phyloP scores from a whole-genome alignment of 1,140 invertebrate species.

The Latrodectus geometricus region DNA sequence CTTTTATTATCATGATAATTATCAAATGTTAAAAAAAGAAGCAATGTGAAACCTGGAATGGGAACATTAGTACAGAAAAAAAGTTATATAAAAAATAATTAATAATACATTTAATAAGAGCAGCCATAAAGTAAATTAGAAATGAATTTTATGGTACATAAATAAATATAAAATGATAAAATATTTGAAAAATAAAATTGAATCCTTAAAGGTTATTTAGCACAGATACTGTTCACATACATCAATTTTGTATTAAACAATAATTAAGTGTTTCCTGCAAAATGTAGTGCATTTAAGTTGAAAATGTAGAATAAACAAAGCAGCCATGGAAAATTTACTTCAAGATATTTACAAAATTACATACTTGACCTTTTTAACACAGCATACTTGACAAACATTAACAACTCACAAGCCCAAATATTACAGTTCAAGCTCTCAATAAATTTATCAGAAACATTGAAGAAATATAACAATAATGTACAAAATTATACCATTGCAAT shows the following conservation, averaged over 20 bases:
- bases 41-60: no score
- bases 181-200: no score
- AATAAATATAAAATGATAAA: no score
- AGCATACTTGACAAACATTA: conserved; percentile 31
- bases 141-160: no score
- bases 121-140: no score
- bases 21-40: no score
- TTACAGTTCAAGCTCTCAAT: conserved; percentile 47
- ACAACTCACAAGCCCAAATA: conserved; percentile 35
- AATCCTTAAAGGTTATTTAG: background rate
- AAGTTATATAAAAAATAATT: no score
- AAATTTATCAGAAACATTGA: conserved; percentile 47
- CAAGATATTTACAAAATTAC: conserved; percentile 38
- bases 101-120: no score
- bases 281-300: background rate
- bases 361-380: conserved; percentile 24
- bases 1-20: no score
- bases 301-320: background rate
- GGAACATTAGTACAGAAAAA: no score
- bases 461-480: conserved; percentile 18
- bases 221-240: background rate
- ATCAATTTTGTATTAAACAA: background rate
- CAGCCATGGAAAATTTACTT: background rate
- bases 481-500: conserved; percentile 14
- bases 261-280: background rate